Evolutionary conservation across 2,888 invertebrate genomes (phyloP).

Genomic region (Asteroscopus sphinx): DNA sequence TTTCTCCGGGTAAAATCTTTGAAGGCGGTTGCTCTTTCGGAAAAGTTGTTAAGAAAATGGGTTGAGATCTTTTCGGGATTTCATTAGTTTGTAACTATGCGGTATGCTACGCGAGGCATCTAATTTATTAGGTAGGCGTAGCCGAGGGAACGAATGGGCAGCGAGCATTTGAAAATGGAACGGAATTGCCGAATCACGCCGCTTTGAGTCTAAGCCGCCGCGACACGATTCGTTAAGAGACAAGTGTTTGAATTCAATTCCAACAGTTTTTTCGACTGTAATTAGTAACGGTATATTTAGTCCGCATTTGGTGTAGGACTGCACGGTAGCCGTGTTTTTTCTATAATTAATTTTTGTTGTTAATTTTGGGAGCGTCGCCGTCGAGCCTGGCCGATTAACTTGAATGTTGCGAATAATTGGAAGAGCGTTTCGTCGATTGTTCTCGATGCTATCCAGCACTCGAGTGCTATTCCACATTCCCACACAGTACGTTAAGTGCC

Average conservation of each 20-base stretch:
- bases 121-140: slow-evolving; percentile 90
- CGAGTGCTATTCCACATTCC: slow-evolving; percentile 67
- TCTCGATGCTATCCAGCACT: slow-evolving; percentile 21
- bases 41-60: slow-evolving; percentile 90
- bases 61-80: slow-evolving; percentile 88
- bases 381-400: slow-evolving; percentile 61
- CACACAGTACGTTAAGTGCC: slow-evolving; percentile 77
- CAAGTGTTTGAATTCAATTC: slow-evolving; percentile 90
- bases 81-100: slow-evolving; percentile 89
- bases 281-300: slow-evolving; percentile 87
- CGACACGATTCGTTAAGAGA: slow-evolving; percentile 89
- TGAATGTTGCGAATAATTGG: slow-evolving; percentile 52
- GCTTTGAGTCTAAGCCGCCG: slow-evolving; percentile 85
- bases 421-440: slow-evolving; percentile 25
- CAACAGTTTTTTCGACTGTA: slow-evolving; percentile 79
- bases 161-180: slow-evolving; percentile 85
- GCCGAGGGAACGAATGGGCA: slow-evolving; percentile 88
- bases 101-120: slow-evolving; percentile 85
- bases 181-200: slow-evolving; percentile 87
- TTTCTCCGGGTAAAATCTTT: slow-evolving; percentile 88
- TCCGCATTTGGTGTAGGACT: slow-evolving; percentile 76
- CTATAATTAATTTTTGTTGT: slow-evolving; percentile 80
- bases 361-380: slow-evolving; percentile 68
- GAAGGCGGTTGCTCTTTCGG: slow-evolving; percentile 89
- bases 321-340: slow-evolving; percentile 78